Evolutionary conservation across 2,797 vertebrate genomes (phyloP).

Genomic region (Monodelphis domestica): DNA sequence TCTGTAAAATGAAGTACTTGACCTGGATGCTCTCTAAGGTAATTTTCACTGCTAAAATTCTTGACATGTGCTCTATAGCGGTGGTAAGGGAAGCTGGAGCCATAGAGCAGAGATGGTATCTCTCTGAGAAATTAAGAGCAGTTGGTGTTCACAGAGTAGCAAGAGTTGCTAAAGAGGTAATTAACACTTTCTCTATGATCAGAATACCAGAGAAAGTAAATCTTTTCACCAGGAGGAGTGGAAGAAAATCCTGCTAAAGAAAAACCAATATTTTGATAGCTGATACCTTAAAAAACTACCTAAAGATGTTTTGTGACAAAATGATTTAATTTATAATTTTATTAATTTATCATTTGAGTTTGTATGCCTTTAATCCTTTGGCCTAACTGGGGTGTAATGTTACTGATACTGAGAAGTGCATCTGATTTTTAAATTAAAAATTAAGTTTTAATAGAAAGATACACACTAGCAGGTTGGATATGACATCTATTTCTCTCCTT

Average conservation of each 20-base stretch:
- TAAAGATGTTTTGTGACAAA: slow-evolving; percentile 36
- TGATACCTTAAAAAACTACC: slow-evolving; percentile 24
- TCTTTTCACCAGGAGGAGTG: slow-evolving; percentile 28
- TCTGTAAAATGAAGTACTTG: background rate
- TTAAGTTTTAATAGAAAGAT: background rate
- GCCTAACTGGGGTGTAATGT: background rate
- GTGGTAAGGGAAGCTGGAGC: slow-evolving; percentile 18
- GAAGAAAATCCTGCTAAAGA: slow-evolving; percentile 12
- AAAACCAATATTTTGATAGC: background rate
- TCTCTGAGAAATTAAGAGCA: slow-evolving; percentile 61
- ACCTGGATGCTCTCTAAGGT: background rate
- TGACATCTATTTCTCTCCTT: slow-evolving; percentile 11
- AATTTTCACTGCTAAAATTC: background rate
- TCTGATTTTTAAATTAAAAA: background rate
- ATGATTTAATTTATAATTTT: slow-evolving; percentile 34
- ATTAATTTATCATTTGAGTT: slow-evolving; percentile 23
- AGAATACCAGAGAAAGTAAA: slow-evolving; percentile 24
- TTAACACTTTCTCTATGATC: slow-evolving; percentile 60
- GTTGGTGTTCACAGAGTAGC: slow-evolving; percentile 45
- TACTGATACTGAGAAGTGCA: background rate
- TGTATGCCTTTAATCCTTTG: slow-evolving; percentile 8
- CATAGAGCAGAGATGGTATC: slow-evolving; percentile 9
- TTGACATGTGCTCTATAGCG: background rate
- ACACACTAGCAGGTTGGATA: background rate
- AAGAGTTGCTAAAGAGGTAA: slow-evolving; percentile 52